Base-by-base conservation (phyloP, 2,113 vertebrate species). In the Aspidoscelis tigris region DNA sequence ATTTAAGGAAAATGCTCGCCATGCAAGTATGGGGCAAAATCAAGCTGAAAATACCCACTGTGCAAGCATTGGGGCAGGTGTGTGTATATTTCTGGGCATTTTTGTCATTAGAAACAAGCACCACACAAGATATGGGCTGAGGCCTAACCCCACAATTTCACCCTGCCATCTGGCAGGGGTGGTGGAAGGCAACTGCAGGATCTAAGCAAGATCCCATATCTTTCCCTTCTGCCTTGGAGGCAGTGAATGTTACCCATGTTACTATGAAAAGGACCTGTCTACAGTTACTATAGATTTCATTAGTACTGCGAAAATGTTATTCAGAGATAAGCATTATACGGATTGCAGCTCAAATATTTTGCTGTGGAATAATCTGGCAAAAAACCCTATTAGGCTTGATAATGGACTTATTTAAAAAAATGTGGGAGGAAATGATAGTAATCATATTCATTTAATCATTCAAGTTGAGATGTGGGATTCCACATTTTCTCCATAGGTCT, bases 231-330 rank as follows among this genome's bases (percentile, higher is more conserved):
- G 5, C 47, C 5, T 50, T 50, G 47, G 47, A 61, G 14, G 12
- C 12, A 61, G 2, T 4, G 4, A 61, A 61, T 61, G 18, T 88
- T n/a, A 86, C 77, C 91, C 84, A 88, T 88, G 89, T 90, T 79
- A 74, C 70, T 55, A 69, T 1, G 1, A 66, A 44, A 44, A 89
- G 12, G 7, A n/a, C 7, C 14, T 58, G 39, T 77, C 12, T 24
- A 77, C 69, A 26, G 68, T 53, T 41, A 53, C 9, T 83, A 74
- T 43, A 76, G n/a, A 26, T 22, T 66, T 58, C 47, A 18, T 39
- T 7, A 70, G 33, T 11, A 43, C 69, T 84, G 76, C 47, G 69
- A 6, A 41, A 71, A 64, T 24, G 8, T 68, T 74, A 66, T 83
- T 83, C 12, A 20, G 65, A 83, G 68, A 21, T 18, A 26, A 83